phyloP scores from a whole-genome alignment of 1,140 invertebrate species.

The Pachypeltis micranthus region DNA sequence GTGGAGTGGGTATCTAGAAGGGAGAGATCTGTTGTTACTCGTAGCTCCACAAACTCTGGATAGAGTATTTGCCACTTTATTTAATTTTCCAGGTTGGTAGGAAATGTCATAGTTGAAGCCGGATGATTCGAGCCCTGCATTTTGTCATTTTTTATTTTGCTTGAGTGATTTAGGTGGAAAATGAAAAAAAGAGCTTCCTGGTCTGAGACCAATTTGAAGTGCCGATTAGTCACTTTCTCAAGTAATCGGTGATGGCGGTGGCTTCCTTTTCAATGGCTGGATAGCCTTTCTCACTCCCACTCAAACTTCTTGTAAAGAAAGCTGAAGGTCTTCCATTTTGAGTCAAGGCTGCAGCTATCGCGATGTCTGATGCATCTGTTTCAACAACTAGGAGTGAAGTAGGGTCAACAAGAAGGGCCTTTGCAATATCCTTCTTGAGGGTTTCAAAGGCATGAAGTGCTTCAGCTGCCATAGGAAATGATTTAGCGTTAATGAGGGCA shows the following conservation, averaged over 20 bases:
- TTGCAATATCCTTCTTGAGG: not conserved
- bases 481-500: not conserved
- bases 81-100: constrained; percentile 3
- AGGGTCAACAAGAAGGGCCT: not conserved
- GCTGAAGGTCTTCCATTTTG: not conserved
- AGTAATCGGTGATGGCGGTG: not conserved
- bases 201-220: not conserved
- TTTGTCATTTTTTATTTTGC: too few relatives aligned
- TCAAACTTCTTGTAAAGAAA: not conserved
- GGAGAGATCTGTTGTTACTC: constrained; percentile 1
- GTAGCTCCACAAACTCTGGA: constrained; percentile 13
- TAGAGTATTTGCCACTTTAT: not conserved
- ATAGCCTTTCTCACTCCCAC: not conserved
- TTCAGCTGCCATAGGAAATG: not conserved
- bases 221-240: not conserved
- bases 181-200: too few relatives aligned
- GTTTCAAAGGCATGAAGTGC: not conserved
- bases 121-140: not conserved
- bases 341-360: not conserved
- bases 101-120: constrained; percentile 12
- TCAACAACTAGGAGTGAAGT: not conserved
- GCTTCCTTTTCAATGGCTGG: not conserved
- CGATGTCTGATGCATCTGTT: not conserved
- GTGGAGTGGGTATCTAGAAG: constrained; percentile 19
- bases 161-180: too few relatives aligned